Evolutionary conservation across 1,140 invertebrate genomes (phyloP).

Genomic region (Mamestra configurata): DNA sequence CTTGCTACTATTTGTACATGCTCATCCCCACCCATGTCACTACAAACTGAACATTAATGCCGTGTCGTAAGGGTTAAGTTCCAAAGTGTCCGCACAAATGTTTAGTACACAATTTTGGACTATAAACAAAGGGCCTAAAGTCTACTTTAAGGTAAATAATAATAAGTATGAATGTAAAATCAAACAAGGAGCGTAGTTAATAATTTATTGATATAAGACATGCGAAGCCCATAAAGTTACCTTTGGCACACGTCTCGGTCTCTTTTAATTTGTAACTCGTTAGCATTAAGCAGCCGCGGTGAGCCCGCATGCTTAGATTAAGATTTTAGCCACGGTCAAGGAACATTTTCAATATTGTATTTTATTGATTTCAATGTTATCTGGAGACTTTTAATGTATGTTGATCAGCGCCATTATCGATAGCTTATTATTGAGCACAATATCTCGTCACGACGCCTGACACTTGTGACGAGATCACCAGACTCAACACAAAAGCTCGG

Average conservation of each 20-base stretch:
- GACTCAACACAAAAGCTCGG: constrained; percentile 18
- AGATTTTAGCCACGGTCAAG: constrained; percentile 75
- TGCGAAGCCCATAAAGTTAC: constrained; percentile 87
- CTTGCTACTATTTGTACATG: constrained; percentile 77
- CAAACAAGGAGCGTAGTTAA: constrained; percentile 87
- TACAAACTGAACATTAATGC: constrained; percentile 78
- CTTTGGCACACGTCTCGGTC: constrained; percentile 86
- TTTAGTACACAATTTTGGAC: constrained; percentile 68
- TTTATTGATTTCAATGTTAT: constrained; percentile 48
- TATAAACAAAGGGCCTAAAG: constrained; percentile 71
- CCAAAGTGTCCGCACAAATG: constrained; percentile 61
- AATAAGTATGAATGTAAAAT: constrained; percentile 80
- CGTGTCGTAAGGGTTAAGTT: constrained; percentile 77
- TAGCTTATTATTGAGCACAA: constrained; percentile 8
- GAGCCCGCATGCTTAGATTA: constrained; percentile 75
- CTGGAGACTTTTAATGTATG: constrained; percentile 10
- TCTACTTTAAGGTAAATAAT: constrained; percentile 72
- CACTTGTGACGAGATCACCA: background rate
- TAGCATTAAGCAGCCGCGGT: constrained; percentile 79
- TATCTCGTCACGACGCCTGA: background rate
- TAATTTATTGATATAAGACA: constrained; percentile 88
- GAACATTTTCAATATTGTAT: constrained; percentile 68
- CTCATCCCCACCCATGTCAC: constrained; percentile 66
- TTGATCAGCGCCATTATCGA: background rate
- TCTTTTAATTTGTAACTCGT: constrained; percentile 87